A percentile compares a stretch with the other conserved stretches of the same genome.
phyloP scores from a whole-genome alignment of 2,113 vertebrate genomes.

The Seriola quinqueradiata region DNA sequence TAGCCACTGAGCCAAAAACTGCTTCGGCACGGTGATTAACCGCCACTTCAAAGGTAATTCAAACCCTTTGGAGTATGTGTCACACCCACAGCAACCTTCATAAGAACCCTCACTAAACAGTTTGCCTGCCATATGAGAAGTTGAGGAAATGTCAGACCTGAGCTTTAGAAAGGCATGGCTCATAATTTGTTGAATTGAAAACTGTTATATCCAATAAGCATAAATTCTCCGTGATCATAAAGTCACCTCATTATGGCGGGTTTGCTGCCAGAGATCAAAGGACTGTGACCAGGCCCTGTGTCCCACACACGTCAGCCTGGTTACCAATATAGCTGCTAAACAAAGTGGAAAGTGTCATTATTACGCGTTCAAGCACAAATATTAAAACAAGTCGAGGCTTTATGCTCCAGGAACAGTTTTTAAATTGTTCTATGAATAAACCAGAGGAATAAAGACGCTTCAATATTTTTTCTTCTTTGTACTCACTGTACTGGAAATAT shows the following conservation, averaged over 20 bases:
- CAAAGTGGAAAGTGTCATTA: constrained; percentile 33
- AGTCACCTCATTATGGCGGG: constrained; percentile 55
- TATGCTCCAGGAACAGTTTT: constrained; percentile 20
- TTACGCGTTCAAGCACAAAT: constrained; percentile 45
- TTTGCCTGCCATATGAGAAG: constrained; percentile 31
- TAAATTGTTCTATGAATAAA: constrained; percentile 6
- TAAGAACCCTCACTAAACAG: constrained; percentile 37
- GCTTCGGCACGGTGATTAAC: constrained; percentile 48
- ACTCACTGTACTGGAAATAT: constrained; percentile 1
- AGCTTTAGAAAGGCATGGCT: constrained; percentile 19
- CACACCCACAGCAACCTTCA: constrained; percentile 57
- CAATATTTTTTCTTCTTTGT: not conserved
- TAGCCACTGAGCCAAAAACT: constrained; percentile 47
- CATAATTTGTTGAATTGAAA: constrained; percentile 58
- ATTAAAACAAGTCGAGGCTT: constrained; percentile 16
- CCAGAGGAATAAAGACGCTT: not conserved
- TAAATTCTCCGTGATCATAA: constrained; percentile 60
- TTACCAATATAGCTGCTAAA: constrained; percentile 23
- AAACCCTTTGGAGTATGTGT: constrained; percentile 54
- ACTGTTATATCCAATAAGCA: constrained; percentile 51
- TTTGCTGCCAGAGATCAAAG: constrained; percentile 58
- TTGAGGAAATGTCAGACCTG: constrained; percentile 44
- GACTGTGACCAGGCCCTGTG: constrained; percentile 11
- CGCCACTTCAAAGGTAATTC: constrained; percentile 63
- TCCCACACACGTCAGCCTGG: constrained; percentile 56